Evolutionary conservation across 1,140 invertebrate species (phyloP).

Genomic region (Ceratosolen fusciceps): DNA sequence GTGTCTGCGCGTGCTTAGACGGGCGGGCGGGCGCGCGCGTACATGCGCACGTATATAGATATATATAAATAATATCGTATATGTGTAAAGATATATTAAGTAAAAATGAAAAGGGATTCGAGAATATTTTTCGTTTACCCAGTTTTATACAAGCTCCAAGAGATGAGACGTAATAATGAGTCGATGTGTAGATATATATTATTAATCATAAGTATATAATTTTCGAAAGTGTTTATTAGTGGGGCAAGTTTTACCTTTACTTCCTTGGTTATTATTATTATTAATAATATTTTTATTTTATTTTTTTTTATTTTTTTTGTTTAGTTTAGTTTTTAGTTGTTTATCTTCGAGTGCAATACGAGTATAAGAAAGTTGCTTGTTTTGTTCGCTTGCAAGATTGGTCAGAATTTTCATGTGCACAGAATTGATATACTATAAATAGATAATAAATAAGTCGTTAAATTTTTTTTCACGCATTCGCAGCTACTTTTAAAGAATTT

Average conservation of each 20-base stretch:
- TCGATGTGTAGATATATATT: slow-evolving; percentile 42
- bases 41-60: too few species aligned
- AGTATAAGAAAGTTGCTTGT: slow-evolving; percentile 1
- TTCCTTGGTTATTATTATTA: too few species aligned
- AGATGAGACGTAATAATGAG: slow-evolving; percentile 26
- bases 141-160: slow-evolving; percentile 41
- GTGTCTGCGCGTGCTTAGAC: too few species aligned
- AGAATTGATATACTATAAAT: too few species aligned
- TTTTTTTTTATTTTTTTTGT: slow-evolving; percentile 42
- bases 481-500: slow-evolving; percentile 2
- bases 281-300: too few species aligned
- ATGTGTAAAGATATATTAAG: slow-evolving; percentile 39
- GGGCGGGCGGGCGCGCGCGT: too few species aligned
- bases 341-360: slow-evolving; percentile 46
- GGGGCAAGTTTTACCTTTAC: slow-evolving; percentile 12
- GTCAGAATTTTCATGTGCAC: not conserved
- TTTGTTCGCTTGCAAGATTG: slow-evolving; percentile 2
- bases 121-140: slow-evolving; percentile 41
- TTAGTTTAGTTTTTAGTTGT: slow-evolving; percentile 35
- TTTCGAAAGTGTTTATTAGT: slow-evolving; percentile 33
- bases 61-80: slow-evolving; percentile 30
- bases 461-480: not conserved
- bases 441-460: not conserved
- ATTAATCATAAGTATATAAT: slow-evolving; percentile 36
- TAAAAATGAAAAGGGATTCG: slow-evolving; percentile 1